Percentiles rank a stretch among this genome's conserved stretches.
phyloP scores from a whole-genome alignment of 2,113 vertebrate genomes.

The Myocastor coypus region DNA sequence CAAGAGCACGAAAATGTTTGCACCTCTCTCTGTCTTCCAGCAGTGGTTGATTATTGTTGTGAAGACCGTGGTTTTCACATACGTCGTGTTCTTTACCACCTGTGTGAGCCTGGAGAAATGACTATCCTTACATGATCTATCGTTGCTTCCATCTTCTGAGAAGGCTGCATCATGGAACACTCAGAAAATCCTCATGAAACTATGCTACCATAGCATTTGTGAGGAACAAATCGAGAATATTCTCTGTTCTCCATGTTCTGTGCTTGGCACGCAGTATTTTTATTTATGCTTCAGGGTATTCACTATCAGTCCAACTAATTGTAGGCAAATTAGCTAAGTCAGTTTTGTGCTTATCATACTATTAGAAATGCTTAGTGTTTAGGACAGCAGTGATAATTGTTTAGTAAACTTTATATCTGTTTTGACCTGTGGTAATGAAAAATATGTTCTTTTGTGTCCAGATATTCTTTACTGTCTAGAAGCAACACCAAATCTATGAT shows the following conservation, averaged over 20 bases:
- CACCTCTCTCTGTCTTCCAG: background rate
- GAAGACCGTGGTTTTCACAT: background rate
- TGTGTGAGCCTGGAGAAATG: background rate
- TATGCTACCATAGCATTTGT: background rate
- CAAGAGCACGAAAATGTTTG: background rate
- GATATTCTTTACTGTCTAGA: background rate
- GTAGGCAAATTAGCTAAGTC: background rate
- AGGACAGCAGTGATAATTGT: background rate
- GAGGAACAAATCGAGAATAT: conserved; percentile 9
- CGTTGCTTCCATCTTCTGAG: background rate
- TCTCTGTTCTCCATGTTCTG: background rate
- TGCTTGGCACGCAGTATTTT: background rate
- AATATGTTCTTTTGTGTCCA: background rate
- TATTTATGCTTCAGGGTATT: background rate
- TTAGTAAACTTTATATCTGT: background rate
- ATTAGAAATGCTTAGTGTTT: background rate
- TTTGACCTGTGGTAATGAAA: background rate
- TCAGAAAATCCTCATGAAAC: background rate
- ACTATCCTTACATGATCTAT: background rate
- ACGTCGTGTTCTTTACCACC: background rate
- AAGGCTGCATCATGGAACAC: background rate
- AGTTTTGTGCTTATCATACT: background rate
- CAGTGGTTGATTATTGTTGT: background rate
- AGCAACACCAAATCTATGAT: background rate
- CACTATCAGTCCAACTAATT: background rate